A percentile compares a stretch with the other conserved stretches of the same genome.
These are phyloP conservation scores for Rutilus rutilus DNA, from an alignment of 2,113 vertebrate species.

Conservation along the genomic window DNA sequence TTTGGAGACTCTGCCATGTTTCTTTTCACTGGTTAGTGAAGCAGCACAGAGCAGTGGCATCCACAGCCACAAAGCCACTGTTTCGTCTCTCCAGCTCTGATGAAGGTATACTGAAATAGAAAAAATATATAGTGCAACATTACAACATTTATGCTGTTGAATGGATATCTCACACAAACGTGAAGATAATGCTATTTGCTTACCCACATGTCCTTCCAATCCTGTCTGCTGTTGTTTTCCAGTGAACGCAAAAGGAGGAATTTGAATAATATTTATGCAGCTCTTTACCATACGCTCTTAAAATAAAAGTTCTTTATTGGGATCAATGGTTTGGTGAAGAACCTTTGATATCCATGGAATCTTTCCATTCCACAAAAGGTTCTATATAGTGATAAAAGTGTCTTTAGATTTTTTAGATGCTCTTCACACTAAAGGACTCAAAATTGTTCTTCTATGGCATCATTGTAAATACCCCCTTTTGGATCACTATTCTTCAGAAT, in stretches of 20 bases:
- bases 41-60: constrained; percentile 21
- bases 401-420: too few species aligned
- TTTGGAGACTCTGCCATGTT: constrained; percentile 36
- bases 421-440: too few species aligned
- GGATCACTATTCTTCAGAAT: too few species aligned
- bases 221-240: background rate
- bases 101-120: background rate
- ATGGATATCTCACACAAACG: background rate
- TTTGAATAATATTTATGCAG: background rate
- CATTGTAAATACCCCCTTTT: too few species aligned
- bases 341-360: too few species aligned
- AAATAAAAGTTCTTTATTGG: too few species aligned
- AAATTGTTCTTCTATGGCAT: too few species aligned
- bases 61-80: background rate
- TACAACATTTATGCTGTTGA: background rate
- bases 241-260: background rate
- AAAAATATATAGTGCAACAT: background rate
- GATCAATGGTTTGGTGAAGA: too few species aligned
- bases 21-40: constrained; percentile 28
- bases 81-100: background rate
- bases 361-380: too few species aligned
- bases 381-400: too few species aligned
- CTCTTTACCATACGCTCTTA: background rate
- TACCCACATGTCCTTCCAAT: background rate
- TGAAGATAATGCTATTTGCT: background rate